Percentiles rank a stretch among this genome's conserved stretches.
Evolutionary conservation across 2,888 invertebrate species (phyloP).

Genomic region (Diplazon laetatorius): DNA sequence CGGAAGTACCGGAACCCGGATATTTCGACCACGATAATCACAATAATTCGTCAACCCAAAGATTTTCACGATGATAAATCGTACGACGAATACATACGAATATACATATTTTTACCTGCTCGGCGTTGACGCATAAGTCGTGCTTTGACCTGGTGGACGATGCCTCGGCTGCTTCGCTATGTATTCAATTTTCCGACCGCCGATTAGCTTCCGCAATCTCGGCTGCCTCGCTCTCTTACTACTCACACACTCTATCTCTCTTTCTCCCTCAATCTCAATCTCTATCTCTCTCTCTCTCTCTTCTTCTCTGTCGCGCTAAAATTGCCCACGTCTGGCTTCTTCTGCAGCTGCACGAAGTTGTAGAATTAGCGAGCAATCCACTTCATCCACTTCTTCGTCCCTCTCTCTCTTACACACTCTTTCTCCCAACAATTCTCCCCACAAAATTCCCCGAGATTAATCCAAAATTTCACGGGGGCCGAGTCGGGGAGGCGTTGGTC

Average conservation of each 20-base stretch:
- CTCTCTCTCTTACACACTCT: no score
- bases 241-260: no score
- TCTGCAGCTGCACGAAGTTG: constrained; percentile 12
- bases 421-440: no score
- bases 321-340: constrained; percentile 12
- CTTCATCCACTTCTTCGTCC: background rate
- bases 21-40: no score
- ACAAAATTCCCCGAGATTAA: no score
- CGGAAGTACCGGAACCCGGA: no score
- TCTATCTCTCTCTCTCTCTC: background rate
- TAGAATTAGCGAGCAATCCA: background rate
- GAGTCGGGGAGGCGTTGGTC: background rate
- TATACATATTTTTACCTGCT: constrained; percentile 78
- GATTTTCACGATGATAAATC: background rate
- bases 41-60: background rate
- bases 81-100: background rate
- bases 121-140: constrained; percentile 82
- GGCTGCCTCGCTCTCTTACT: constrained; percentile 34
- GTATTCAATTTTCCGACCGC: constrained; percentile 47
- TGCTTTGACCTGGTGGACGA: constrained; percentile 76
- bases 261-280: background rate
- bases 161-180: constrained; percentile 59
- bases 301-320: constrained; percentile 9
- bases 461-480: no score
- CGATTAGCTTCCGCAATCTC: constrained; percentile 38